A percentile compares a stretch with the other conserved stretches of the same genome.
Conservation (phyloP, 2,113 vertebrate genomes). For the Mus pahari region DNA sequence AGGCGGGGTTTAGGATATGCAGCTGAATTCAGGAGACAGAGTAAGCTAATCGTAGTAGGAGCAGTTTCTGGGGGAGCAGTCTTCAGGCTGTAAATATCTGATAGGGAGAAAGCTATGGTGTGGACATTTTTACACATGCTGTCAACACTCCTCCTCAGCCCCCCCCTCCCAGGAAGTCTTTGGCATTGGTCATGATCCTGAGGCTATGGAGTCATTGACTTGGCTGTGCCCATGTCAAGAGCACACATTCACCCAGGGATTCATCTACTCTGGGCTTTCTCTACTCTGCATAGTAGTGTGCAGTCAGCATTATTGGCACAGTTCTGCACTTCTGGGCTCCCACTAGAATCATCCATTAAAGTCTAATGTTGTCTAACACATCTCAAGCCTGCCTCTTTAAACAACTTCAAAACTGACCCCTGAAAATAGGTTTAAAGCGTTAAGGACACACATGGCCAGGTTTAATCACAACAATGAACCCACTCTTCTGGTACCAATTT, state of each 20-base stretch:
- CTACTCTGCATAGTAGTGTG: background rate
- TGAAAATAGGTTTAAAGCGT: background rate
- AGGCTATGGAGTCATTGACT: background rate
- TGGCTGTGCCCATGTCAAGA: background rate
- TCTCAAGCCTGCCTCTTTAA: background rate
- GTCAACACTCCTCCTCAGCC: background rate
- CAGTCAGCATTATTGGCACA: background rate
- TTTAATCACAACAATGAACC: background rate
- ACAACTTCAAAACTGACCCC: too few relatives aligned
- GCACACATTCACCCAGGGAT: background rate
- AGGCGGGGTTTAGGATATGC: background rate
- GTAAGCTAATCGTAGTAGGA: background rate
- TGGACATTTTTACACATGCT: background rate
- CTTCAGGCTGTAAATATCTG: background rate
- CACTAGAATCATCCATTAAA: background rate
- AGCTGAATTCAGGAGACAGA: background rate
- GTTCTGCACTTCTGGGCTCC: background rate
- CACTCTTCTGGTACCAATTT: background rate
- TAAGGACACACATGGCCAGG: background rate
- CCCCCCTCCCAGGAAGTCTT: background rate
- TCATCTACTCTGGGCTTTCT: background rate
- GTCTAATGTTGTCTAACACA: background rate
- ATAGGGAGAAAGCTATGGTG: background rate
- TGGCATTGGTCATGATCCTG: background rate
- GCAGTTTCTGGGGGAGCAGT: background rate